Base-by-base conservation (phyloP, 2,113 vertebrate species). In the Melanerpes aurifrons region DNA sequence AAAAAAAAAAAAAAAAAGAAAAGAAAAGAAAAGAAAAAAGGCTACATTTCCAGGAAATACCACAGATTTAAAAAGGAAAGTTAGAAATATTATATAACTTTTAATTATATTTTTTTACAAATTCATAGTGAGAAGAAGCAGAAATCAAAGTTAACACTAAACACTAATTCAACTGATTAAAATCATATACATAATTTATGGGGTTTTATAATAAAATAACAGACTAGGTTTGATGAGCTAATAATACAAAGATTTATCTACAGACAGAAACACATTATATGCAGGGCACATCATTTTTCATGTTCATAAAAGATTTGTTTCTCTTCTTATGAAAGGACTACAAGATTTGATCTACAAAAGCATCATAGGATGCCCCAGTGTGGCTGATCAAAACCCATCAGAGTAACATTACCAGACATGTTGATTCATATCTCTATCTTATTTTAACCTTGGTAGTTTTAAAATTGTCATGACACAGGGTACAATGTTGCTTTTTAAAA, bases 241-340 rank as follows among this genome's bases (percentile, higher is more conserved):
- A 67, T 95, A 93, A 83, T 87, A 66, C n/a, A 86, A 93, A 83
- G 87, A 92, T 83, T 84, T 93, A 81, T 94, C 93, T 95, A 83
- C 50, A 81, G 87, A 76, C 50, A 92, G 73, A 91, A 89, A 83
- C 26, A 67, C n/a, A 77, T 91, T 89, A 88, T 90, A 48, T 70
- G 71, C n/a, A 80, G 59, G 15, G 17, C 71, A 68, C 45, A 57
- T 85, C 0, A 67, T 92, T 89, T 87, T 69, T 91, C 48, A 45
- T 63, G 17, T 68, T 87, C 73, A 37, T 83, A 86, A 64, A 92
- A 94, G 45, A 81, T 81, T 21, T 21, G 53, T 83, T 90, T 87
- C 21, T 86, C 66, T 87, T 87, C 25, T 84, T 87, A 91, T 71
- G 76, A 90, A 86, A 87, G 91, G 54, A 74, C 21, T 72, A 37